Evolutionary conservation across 2,113 vertebrate species (phyloP), one percentile per base, ranked within the genome.

Genomic region (Crotalus horridus): DNA sequence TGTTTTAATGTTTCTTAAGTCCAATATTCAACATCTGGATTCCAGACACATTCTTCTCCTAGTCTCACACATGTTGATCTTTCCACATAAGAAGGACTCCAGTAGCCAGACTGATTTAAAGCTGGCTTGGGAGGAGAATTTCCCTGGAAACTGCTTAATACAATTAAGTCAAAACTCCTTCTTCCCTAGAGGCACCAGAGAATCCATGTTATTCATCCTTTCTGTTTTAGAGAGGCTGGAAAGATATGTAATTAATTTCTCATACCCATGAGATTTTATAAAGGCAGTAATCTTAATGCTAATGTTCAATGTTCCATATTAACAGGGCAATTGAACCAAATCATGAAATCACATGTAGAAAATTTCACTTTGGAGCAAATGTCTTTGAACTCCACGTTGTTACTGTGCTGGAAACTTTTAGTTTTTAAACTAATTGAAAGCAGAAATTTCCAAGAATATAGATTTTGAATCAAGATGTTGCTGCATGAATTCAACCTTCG

Each of bases 11-110:
- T 43, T 81, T 53, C 2, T 5, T 5, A 54, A 29, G 48, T 58
- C 48, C 89, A 90, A 29, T 61, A 64, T 43, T 29, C 81, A 93
- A 64, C 92, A 93, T 93, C 89, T 93, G 92, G 92, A 87, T 6
- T 55, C 81, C 92, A 93, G 88, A 90, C 26, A 39, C 46, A 53
- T 58, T 43, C 15, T 59, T 55, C 43, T 85, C 48, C 54, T 81
- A 87, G 56, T 17, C 69, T 81, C 17, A 39, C 29, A 43, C 6
- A 87, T 87, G 46, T 90, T 87, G 46, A 86, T 93, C 55, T 33
- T 93, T 54, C 88, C 92, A 90, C 56, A 93, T 90, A 90, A 93
- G 81, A 93, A 81, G 33, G 92, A 93, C 90, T 93, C 92, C 89
- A 93, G 89, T 90, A 90, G 92, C 56, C 29, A 53, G 46, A 90